A percentile compares a stretch with the other conserved stretches of the same genome.
Conservation (phyloP, 2,113 vertebrate genomes). For the Oenanthe oenanthe region DNA sequence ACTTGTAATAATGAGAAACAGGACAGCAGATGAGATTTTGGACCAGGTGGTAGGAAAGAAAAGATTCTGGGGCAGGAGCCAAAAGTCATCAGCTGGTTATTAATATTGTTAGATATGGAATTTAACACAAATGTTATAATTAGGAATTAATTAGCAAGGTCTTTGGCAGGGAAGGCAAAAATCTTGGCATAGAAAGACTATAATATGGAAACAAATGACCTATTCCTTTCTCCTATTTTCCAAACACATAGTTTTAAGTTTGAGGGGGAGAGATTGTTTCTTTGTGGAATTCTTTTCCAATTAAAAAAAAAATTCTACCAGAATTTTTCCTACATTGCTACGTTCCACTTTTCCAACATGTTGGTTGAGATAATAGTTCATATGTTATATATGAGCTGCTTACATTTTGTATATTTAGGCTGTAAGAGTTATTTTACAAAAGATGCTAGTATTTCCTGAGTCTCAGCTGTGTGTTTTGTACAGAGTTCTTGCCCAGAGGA, state of each 20-base stretch:
- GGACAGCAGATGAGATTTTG: not conserved
- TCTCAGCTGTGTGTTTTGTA: not conserved
- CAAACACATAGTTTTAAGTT: not conserved
- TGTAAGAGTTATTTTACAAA: not conserved
- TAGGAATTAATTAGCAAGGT: not conserved
- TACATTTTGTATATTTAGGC: not conserved
- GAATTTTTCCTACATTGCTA: not conserved
- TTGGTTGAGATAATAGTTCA: not conserved
- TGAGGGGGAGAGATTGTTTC: accelerated
- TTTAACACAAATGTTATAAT: not conserved
- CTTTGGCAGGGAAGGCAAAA: not conserved
- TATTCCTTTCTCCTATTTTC: not conserved
- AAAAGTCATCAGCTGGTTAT: not conserved
- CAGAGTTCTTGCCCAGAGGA: not conserved
- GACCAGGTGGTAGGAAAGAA: not conserved
- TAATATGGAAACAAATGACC: not conserved
- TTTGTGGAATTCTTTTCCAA: not conserved
- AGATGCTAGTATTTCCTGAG: not conserved
- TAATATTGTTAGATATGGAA: not conserved
- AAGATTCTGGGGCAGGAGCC: not conserved
- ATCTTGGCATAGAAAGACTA: not conserved
- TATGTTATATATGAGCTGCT: not conserved
- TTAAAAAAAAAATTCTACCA: not conserved
- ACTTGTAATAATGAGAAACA: not conserved
- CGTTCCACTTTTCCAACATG: not conserved